Evolutionary conservation across 2,797 vertebrate genomes (phyloP).

Genomic region (Nannoperca australis): DNA sequence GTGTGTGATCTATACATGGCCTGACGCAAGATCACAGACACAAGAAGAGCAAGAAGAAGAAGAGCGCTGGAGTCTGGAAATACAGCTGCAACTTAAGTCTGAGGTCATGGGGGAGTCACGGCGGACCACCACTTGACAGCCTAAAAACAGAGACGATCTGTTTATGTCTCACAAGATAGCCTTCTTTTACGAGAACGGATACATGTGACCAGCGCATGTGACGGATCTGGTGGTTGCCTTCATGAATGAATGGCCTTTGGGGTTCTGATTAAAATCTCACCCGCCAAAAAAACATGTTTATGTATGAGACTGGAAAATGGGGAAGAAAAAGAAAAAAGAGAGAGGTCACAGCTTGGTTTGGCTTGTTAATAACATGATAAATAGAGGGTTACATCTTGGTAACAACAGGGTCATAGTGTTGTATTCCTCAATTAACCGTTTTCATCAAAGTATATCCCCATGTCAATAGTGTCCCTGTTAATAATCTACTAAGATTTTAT

Average conservation of each 20-base stretch:
- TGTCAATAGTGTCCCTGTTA: background rate
- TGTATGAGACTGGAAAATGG: constrained; percentile 20
- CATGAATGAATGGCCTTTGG: constrained; percentile 45
- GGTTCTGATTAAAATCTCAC: constrained; percentile 50
- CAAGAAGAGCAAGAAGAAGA: constrained; percentile 27
- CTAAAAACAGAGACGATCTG: constrained; percentile 73
- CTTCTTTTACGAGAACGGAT: constrained; percentile 38
- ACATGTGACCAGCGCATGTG: constrained; percentile 62
- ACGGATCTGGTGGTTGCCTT: constrained; percentile 43
- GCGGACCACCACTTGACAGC: constrained; percentile 47
- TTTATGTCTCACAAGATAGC: constrained; percentile 67
- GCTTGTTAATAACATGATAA: background rate
- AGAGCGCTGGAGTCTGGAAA: constrained; percentile 30
- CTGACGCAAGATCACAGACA: constrained; percentile 63
- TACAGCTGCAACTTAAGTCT: constrained; percentile 20
- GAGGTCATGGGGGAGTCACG: constrained; percentile 55
- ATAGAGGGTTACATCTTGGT: background rate
- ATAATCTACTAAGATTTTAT: background rate
- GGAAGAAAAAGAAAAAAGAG: constrained; percentile 7
- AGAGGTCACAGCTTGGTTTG: constrained; percentile 30
- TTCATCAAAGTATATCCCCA: background rate
- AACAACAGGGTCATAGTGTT: background rate
- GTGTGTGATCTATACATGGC: constrained; percentile 56
- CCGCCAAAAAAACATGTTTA: constrained; percentile 43
- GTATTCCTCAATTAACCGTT: background rate